Conservation (phyloP, 2,888 invertebrate species). For the Leucoma salicis region DNA sequence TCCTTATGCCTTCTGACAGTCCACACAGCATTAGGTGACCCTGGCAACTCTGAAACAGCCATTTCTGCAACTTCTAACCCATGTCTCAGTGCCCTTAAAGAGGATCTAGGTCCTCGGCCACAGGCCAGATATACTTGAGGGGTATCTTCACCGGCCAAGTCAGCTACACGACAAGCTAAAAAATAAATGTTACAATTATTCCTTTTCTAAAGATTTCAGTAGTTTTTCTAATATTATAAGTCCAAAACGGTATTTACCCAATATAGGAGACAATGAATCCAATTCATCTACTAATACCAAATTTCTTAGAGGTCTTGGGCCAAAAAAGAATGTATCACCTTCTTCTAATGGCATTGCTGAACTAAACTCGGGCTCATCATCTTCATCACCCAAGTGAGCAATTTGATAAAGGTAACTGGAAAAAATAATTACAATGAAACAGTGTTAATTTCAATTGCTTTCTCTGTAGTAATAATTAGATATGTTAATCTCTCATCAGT, state of each 20-base stretch:
- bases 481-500: constrained; percentile 81
- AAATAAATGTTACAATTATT: neutral
- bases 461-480: too few relatives aligned
- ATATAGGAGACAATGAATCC: constrained; percentile 96
- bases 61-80: constrained; percentile 99
- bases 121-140: constrained; percentile 98
- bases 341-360: constrained; percentile 99
- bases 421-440: constrained; percentile 18
- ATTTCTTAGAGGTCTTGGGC: constrained; percentile 95
- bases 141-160: constrained; percentile 98
- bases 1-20: constrained; percentile 98
- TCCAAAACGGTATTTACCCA: constrained; percentile 79
- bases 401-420: constrained; percentile 98
- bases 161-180: constrained; percentile 92
- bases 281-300: constrained; percentile 98
- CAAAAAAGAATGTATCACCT: constrained; percentile 99
- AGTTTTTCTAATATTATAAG: neutral
- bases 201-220: neutral
- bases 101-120: constrained; percentile 97
- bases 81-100: constrained; percentile 95
- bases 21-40: constrained; percentile 99
- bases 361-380: constrained; percentile 99
- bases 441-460: too few relatives aligned
- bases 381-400: constrained; percentile 99
- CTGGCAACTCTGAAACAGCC: constrained; percentile 99